These are phyloP conservation scores for Parapsyche elsis DNA, from an alignment of 1,140 invertebrate species.

Conservation along the genomic window DNA sequence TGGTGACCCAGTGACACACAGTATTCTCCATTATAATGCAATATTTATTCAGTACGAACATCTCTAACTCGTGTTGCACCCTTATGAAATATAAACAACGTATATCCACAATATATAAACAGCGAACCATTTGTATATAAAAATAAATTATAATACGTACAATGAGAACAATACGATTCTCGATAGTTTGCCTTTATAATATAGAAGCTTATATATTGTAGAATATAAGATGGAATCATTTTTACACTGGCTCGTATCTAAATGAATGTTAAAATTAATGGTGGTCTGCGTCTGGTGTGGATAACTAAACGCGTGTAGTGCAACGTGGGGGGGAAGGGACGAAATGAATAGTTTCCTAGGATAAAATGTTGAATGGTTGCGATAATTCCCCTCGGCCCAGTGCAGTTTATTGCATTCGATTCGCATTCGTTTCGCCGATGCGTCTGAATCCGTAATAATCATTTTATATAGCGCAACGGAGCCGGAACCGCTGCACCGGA, in stretches of 20 bases:
- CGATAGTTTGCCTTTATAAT: no score
- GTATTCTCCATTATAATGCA: constrained; percentile 51
- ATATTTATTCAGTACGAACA: constrained; percentile 54
- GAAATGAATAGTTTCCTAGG: constrained; percentile 35
- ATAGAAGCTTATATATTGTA: no score
- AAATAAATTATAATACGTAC: no score
- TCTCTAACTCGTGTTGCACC: constrained; percentile 12
- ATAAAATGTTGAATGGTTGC: constrained; percentile 35
- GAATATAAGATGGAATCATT: no score
- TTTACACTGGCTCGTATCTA: no score
- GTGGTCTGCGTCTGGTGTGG: no score
- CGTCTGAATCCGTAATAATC: constrained; percentile 35
- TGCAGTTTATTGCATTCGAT: constrained; percentile 53
- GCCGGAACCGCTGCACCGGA: background rate
- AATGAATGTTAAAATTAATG: no score
- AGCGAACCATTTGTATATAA: background rate
- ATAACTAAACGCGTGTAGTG: no score
- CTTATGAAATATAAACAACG: background rate
- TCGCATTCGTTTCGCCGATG: constrained; percentile 46
- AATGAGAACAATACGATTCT: no score
- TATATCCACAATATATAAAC: background rate
- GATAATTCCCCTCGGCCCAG: constrained; percentile 31
- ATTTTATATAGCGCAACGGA: constrained; percentile 4
- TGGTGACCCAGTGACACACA: constrained; percentile 53
- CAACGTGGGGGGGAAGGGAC: background rate